phyloP scores from a whole-genome alignment of 2,888 invertebrate species.

The Acronicta leporina region DNA sequence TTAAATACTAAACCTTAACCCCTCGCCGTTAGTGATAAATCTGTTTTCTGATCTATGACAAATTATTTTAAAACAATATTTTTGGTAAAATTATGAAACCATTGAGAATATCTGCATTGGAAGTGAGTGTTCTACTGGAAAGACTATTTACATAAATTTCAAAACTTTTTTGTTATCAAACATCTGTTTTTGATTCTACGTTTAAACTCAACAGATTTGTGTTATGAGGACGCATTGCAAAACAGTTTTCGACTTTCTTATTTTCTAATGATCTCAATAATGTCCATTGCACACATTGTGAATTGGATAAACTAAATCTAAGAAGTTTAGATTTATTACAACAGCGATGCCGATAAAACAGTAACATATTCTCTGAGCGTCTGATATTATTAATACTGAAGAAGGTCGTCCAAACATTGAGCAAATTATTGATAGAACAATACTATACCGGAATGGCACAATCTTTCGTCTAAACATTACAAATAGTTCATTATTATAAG shows the following conservation, averaged over 20 bases:
- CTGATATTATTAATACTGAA: conserved; percentile 53
- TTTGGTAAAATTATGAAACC: conserved; percentile 12
- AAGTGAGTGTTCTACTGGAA: conserved; percentile 12
- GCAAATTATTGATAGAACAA: conserved; percentile 48
- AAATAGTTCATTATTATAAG: conserved; percentile 30
- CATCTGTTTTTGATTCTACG: background rate
- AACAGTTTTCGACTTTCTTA: background rate
- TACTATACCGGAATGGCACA: conserved; percentile 45
- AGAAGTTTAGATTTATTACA: background rate
- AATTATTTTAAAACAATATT: conserved; percentile 12
- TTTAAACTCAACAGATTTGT: background rate
- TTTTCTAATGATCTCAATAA: background rate
- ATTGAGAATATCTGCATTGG: conserved; percentile 3
- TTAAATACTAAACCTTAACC: conserved; percentile 26
- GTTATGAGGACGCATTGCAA: conserved; percentile 2
- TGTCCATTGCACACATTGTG: background rate
- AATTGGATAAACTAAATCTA: background rate
- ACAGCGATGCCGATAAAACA: background rate
- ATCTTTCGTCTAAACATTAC: conserved; percentile 34
- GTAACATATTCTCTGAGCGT: conserved; percentile 11
- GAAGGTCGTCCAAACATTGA: conserved; percentile 56
- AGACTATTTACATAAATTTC: conserved; percentile 30
- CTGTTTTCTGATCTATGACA: background rate
- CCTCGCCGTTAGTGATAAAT: conserved; percentile 4
- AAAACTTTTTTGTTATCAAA: conserved; percentile 3